Evolutionary conservation across 37 sponge, comb jelly and placozoan species (phyloP).

Genomic region (Aplysina aerophoba): DNA sequence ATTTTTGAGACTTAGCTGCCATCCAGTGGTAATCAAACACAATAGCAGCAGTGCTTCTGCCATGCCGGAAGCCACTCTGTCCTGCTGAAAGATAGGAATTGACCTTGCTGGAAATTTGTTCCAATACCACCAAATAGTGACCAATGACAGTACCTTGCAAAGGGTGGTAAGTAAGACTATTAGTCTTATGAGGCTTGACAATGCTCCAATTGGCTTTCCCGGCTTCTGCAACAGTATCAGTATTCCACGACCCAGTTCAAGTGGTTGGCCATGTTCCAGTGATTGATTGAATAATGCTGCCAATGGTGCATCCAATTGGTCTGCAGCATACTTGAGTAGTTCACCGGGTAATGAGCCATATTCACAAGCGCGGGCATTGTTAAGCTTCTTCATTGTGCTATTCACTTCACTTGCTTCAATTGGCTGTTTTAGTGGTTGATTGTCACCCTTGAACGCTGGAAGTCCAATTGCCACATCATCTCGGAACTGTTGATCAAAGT

Average conservation of each 20-base stretch:
- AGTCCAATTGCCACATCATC: too few relatives aligned
- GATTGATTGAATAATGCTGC: slow-evolving; percentile 22
- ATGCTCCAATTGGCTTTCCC: slow-evolving; percentile 22
- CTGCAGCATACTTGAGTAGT: not conserved
- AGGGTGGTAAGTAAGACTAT: slow-evolving; percentile 28
- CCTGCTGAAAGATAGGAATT: slow-evolving; percentile 20
- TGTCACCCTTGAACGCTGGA: too few relatives aligned
- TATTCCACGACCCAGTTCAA: slow-evolving; percentile 14
- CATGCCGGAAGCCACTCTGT: slow-evolving; percentile 18
- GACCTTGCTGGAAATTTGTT: not conserved
- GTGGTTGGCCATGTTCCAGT: slow-evolving; percentile 25
- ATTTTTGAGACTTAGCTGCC: slow-evolving; percentile 20
- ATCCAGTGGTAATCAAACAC: slow-evolving; percentile 16
- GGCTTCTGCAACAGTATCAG: slow-evolving; percentile 29
- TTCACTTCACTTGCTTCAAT: too few relatives aligned
- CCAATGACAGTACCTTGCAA: slow-evolving; percentile 33
- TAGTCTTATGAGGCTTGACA: slow-evolving; percentile 22
- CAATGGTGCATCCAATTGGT: not conserved
- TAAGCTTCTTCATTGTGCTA: too few relatives aligned
- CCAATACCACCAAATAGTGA: slow-evolving; percentile 34
- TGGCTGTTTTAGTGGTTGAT: too few relatives aligned
- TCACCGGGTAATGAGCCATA: too few relatives aligned
- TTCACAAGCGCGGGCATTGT: too few relatives aligned
- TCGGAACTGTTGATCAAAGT: too few relatives aligned
- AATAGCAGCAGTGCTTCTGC: slow-evolving; percentile 32